phyloP scores from a whole-genome alignment of 2,888 invertebrate species.

The Bhutanitis thaidina region DNA sequence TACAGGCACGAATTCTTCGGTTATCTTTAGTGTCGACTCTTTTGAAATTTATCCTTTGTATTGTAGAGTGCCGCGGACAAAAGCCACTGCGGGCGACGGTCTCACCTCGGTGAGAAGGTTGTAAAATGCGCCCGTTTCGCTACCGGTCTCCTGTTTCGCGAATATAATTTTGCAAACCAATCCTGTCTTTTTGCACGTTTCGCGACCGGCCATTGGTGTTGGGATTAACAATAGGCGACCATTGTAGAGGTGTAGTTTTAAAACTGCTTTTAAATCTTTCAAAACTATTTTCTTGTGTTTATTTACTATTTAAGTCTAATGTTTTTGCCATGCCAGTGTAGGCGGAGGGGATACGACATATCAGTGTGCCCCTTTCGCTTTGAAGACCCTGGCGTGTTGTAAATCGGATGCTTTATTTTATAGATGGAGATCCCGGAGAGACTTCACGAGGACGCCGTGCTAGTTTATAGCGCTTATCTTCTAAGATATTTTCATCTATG shows the following conservation, averaged over 20 bases:
- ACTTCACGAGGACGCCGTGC: conserved; percentile 42
- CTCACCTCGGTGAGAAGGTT: conserved; percentile 44
- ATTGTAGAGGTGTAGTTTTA: conserved; percentile 40
- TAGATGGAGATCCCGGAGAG: conserved; percentile 67
- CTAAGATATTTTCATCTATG: conserved; percentile 57
- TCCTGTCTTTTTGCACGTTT: conserved; percentile 52
- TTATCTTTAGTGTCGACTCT: conserved; percentile 66
- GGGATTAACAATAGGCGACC: conserved; percentile 49
- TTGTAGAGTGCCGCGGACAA: conserved; percentile 66
- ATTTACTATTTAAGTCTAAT: conserved; percentile 48
- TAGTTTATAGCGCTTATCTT: conserved; percentile 57
- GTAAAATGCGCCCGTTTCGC: conserved; percentile 43
- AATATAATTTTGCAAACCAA: conserved; percentile 77
- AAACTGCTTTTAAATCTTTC: conserved; percentile 33
- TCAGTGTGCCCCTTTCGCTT: conserved; percentile 65
- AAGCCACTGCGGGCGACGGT: conserved; percentile 52
- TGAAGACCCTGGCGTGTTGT: conserved; percentile 69
- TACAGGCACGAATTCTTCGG: conserved; percentile 57
- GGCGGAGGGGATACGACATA: conserved; percentile 50
- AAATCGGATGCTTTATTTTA: conserved; percentile 78
- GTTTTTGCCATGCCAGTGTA: conserved; percentile 37
- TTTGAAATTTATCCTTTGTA: conserved; percentile 72
- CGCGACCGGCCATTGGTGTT: conserved; percentile 55
- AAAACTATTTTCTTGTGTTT: conserved; percentile 41
- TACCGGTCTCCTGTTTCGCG: conserved; percentile 59